Evolutionary conservation across 2,888 invertebrate genomes (phyloP).

Genomic region (Cyclophora albipunctata): DNA sequence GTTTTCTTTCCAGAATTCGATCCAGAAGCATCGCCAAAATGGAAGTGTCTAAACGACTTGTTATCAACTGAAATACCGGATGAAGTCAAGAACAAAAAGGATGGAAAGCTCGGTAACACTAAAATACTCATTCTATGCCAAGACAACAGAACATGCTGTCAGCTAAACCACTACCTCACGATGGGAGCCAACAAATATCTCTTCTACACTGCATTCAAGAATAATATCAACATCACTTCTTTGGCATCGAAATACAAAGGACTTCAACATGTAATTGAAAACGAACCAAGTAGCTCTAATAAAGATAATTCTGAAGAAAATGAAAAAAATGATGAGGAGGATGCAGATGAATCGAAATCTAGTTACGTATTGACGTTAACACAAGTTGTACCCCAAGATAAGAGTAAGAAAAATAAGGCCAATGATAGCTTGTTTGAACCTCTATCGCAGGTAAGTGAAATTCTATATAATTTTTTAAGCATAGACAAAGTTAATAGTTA

Average conservation of each 20-base stretch:
- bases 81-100: conserved; percentile 75
- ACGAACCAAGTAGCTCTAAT: conserved; percentile 5
- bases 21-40: conserved; percentile 92
- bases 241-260: conserved; percentile 69
- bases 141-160: conserved; percentile 87
- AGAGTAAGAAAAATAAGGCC: conserved; percentile 21
- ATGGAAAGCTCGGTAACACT: conserved; percentile 53
- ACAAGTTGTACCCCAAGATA: conserved; percentile 52
- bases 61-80: conserved; percentile 86
- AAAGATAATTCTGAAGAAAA: background rate
- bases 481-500: too few species aligned
- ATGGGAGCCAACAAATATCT: conserved; percentile 79
- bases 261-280: conserved; percentile 31
- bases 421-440: conserved; percentile 75
- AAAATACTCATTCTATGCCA: conserved; percentile 90
- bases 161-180: conserved; percentile 82
- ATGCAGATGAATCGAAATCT: conserved; percentile 58
- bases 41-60: conserved; percentile 88
- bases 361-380: conserved; percentile 83
- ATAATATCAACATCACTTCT: conserved; percentile 73
- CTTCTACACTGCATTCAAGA: conserved; percentile 77
- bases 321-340: conserved; percentile 21
- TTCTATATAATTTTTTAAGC: too few species aligned
- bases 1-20: conserved; percentile 76
- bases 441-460: conserved; percentile 72